Evolutionary conservation across 2,113 vertebrate genomes (phyloP).

Genomic region (Osmerus eperlanus): DNA sequence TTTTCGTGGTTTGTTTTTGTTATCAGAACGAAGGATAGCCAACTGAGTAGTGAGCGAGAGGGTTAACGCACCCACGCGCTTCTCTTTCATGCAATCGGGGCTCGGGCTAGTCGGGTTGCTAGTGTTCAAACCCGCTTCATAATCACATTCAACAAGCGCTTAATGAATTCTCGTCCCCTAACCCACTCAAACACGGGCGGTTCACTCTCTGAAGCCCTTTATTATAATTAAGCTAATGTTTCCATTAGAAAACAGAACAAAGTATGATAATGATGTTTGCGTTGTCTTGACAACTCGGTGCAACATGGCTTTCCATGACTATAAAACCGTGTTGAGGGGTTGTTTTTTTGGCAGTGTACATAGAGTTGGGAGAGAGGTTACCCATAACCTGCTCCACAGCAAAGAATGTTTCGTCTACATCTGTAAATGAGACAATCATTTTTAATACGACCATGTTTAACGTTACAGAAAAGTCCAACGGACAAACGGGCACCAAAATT

Average conservation of each 20-base stretch:
- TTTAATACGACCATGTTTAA: constrained; percentile 49
- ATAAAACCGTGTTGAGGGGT: constrained; percentile 48
- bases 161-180: constrained; percentile 35
- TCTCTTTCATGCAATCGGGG: constrained; percentile 28
- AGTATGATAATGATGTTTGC: constrained; percentile 43
- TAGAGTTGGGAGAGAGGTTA: constrained; percentile 14
- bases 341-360: constrained; percentile 20
- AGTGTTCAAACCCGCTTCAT: constrained; percentile 4
- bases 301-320: constrained; percentile 13
- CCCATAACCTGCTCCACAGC: constrained; percentile 24
- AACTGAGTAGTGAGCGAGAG: background rate
- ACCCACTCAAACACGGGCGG: constrained; percentile 29
- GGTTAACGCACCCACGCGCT: constrained; percentile 16
- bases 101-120: background rate
- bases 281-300: constrained; percentile 62
- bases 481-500: constrained; percentile 52
- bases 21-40: background rate
- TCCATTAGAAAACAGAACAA: constrained; percentile 61
- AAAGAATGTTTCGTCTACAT: background rate
- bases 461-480: constrained; percentile 34
- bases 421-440: background rate
- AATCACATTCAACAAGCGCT: constrained; percentile 44
- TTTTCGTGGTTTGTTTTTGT: no score
- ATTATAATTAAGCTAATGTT: constrained; percentile 55
- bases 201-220: constrained; percentile 33